Evolutionary conservation across 2,888 invertebrate species (phyloP).

Genomic region (Cecidostiba fungosa): DNA sequence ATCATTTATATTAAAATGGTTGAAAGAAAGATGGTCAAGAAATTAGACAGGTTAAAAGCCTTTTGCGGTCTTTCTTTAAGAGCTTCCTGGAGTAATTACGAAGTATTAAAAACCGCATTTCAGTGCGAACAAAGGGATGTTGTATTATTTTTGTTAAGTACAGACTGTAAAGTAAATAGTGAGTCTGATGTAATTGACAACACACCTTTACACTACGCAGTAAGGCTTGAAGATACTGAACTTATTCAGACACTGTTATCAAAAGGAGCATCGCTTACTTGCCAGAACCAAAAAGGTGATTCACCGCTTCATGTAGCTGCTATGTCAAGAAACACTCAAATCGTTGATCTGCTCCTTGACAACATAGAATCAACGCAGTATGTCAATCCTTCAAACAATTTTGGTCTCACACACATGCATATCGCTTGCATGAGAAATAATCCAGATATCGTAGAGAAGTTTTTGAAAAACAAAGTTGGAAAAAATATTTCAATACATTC

Average conservation of each 20-base stretch:
- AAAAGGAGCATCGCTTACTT: neutral
- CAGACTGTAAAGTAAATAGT: neutral
- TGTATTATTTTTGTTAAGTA: neutral
- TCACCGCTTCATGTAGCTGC: constrained; percentile 39
- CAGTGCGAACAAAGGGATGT: neutral
- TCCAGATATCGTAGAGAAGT: neutral
- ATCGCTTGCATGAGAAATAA: constrained; percentile 2
- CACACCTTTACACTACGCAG: neutral
- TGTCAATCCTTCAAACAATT: neutral
- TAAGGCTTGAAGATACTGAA: neutral
- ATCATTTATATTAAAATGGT: neutral
- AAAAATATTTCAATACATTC: neutral
- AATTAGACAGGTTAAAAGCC: neutral
- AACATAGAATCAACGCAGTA: neutral
- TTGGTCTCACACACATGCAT: constrained; percentile 14
- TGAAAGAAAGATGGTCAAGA: neutral
- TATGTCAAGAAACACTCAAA: neutral
- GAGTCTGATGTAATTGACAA: neutral
- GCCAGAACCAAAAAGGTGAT: neutral
- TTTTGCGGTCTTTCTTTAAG: neutral
- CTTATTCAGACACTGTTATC: neutral
- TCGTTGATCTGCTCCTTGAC: neutral
- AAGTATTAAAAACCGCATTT: neutral
- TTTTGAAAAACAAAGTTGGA: neutral
- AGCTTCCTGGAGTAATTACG: neutral